Percentiles rank a stretch among this genome's conserved stretches.
phyloP scores from a whole-genome alignment of 1,140 invertebrate species.

The Lepeophtheirus salmonis region DNA sequence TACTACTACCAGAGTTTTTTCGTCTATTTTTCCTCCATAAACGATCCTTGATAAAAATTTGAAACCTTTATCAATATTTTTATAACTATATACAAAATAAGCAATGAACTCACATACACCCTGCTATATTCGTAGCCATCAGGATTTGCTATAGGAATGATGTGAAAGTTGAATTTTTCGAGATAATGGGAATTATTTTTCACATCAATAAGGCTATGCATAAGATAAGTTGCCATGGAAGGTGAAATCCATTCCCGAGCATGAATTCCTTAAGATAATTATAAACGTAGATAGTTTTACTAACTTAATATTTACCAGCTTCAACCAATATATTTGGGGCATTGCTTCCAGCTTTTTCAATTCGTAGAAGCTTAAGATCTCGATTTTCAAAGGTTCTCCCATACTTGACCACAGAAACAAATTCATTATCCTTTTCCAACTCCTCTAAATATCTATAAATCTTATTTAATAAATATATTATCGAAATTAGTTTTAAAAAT shows the following conservation, averaged over 20 bases:
- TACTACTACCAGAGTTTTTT: too few relatives aligned
- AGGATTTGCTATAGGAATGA: slow-evolving; percentile 23
- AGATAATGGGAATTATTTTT: slow-evolving; percentile 26
- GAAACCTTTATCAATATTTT: too few relatives aligned
- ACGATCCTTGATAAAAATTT: too few relatives aligned
- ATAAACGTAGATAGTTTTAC: neutral
- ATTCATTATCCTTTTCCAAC: too few relatives aligned
- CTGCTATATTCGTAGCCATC: slow-evolving; percentile 22
- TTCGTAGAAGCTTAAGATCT: slow-evolving; percentile 35
- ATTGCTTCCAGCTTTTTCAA: slow-evolving; percentile 23
- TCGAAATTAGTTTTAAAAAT: too few relatives aligned
- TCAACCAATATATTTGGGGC: neutral
- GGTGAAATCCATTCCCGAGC: slow-evolving; percentile 17
- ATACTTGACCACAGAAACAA: too few relatives aligned
- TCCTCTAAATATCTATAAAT: too few relatives aligned
- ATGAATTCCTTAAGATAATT: slow-evolving; percentile 1
- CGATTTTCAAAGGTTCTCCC: slow-evolving; percentile 39
- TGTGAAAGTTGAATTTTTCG: slow-evolving; percentile 43
- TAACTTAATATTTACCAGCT: neutral
- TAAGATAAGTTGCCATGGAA: neutral
- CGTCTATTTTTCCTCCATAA: too few relatives aligned
- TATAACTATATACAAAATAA: too few relatives aligned
- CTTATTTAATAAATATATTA: too few relatives aligned
- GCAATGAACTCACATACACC: neutral
- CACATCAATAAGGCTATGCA: slow-evolving; percentile 35